Evolutionary conservation across 2,888 invertebrate genomes (phyloP), one percentile per base, ranked within the genome.

Genomic region (Eutolmus rufibarbis): DNA sequence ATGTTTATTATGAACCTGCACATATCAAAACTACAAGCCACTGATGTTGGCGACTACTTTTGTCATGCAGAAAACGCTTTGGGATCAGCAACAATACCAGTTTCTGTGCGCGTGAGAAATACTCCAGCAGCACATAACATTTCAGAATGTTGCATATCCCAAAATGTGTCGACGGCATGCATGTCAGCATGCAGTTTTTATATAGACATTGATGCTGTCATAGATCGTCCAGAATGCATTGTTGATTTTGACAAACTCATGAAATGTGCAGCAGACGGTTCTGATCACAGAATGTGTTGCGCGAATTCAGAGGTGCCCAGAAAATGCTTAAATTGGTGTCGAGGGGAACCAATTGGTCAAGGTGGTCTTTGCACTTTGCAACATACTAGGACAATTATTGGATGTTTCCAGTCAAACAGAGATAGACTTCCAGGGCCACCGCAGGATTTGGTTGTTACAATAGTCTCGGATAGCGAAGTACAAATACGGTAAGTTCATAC

Each of bases 1-100:
- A 95, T 95, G 89, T 96, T 96, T 92, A 94, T 95, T 2, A 97
- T 97, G 96, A 94, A 95, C 31, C 92, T 97, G 78, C 94, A 95
- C 84, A 97, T 97, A 89, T 95, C 95, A 91, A 95, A 95, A 91
- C 94, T 97, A 90, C 93, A 95, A 2, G 94, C 95, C 84, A 92
- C 94, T 37, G 96, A 97, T 91, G 96, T 95, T 81, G 97, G 97
- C 0, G 96, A 96, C 89, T 97, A 97, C 91, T 97, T 95, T 93
- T 97, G 97, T 89, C 96, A 96, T 91, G 97, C 97, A 0, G 96
- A 97, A 92, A 97, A 97, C 91, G 95, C 96, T 0, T 96, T 96
- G 90, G 97, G 97, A 0, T 95, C 95, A 89, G 94, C 95, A 0
- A 94, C 96, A 5, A 94, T 95, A 86, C 95, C 96, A 0, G 96